Conservation (phyloP, 2,113 vertebrate genomes). For the Theropithecus gelada region DNA sequence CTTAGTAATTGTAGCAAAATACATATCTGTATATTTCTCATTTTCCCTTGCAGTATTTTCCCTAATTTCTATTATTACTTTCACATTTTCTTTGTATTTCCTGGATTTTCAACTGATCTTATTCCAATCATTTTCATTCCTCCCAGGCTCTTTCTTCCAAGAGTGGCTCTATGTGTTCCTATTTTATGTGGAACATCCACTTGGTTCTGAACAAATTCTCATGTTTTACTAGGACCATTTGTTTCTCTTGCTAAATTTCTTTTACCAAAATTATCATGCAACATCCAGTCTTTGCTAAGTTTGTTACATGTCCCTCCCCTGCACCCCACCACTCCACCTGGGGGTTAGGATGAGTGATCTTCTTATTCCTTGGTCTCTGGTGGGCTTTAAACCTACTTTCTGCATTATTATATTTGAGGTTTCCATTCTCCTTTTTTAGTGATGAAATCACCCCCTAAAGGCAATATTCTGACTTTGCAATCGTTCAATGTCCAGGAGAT, state of each 20-base stretch:
- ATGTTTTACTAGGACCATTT: not conserved
- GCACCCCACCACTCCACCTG: not conserved
- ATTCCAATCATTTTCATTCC: not conserved
- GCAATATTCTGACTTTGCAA: not conserved
- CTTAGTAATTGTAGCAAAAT: not conserved
- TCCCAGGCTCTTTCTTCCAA: not conserved
- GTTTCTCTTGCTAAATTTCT: not conserved
- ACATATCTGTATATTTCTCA: not conserved
- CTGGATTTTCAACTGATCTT: not conserved
- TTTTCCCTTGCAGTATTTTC: not conserved
- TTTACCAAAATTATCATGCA: not conserved
- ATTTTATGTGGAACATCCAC: not conserved
- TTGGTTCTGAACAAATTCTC: not conserved
- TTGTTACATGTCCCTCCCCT: not conserved
- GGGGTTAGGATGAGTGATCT: not conserved
- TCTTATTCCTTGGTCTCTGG: not conserved
- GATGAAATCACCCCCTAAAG: not conserved
- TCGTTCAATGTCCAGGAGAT: not conserved
- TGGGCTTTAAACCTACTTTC: not conserved
- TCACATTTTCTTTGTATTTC: not conserved
- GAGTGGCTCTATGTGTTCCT: not conserved
- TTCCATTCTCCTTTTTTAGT: not conserved
- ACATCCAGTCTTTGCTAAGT: not conserved
- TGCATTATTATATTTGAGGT: not conserved
- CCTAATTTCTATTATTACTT: not conserved